Base-by-base conservation (phyloP, 1,140 invertebrate species). In the Macrocentrus cingulum region DNA sequence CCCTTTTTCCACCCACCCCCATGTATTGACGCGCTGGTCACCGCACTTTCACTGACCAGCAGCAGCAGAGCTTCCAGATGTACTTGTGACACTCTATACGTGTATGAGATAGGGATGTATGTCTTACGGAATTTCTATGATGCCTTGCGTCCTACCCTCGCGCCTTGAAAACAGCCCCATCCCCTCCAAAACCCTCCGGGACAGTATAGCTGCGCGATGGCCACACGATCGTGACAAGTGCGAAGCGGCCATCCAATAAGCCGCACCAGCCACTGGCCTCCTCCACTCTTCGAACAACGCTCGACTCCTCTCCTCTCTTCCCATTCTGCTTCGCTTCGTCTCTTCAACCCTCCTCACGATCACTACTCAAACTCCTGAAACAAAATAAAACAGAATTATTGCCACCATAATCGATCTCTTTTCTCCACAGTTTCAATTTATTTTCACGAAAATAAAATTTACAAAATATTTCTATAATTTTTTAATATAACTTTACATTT, bases 21-120 rank as follows among this genome's bases (percentile, higher is more conserved):
- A 62, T 70, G 69, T 79, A 79, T 79, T 76, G 75, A 79, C 76
- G 76, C 68, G 66, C 64, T 72, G 75, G 74, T 75, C 74, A 77
- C 67, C 69, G 62, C 65, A 67, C 67, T 65, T 66, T 71, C 67
- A 66, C 68, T 73, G 72, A 75, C 71, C 74, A 71, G 68, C 61
- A 60, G 62, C 45, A 58, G 51, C 59, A 50, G 50, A 49, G 32
- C 42, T 41, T 29, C 36, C 42, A 54, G 50, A 16, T 49, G 19
- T 22, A 45, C 25, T 20, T 39, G 39, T 19, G 19, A 13, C 56
- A 13, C 54, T 37, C 23, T 15, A 23, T 45, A 39, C 46, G 18
- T 15, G 23, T 52, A 44, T 22, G 22, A 45, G 52, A 67, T 66
- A 70, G 69, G 51, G 65, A 65, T 67, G 62, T 74, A 68, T 70